Base-by-base conservation (phyloP, 2,113 vertebrate species). In the Drymodes brunneopygia region DNA sequence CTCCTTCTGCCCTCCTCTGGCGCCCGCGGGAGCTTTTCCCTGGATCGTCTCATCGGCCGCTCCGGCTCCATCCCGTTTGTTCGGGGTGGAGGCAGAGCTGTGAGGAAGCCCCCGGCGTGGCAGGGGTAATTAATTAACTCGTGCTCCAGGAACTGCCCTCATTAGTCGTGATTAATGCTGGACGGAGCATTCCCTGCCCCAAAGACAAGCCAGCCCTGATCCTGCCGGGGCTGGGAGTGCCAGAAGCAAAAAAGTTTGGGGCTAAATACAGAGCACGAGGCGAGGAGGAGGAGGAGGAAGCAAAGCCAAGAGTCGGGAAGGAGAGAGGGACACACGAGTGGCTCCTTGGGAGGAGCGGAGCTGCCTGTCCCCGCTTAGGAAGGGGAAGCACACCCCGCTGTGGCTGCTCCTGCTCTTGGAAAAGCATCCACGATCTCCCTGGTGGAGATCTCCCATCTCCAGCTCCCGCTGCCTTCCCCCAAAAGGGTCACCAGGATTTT, bases 1-100 rank as follows among this genome's bases (percentile, higher is more conserved):
- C 62, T 94, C 84, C 70, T 82, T 24, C 90, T 96, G 90, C 94
- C 85, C 94, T 94, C 95, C 95, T 96, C 92, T 22, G 66, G 88
- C 64, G 24, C 4, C 83, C 12, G 1, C 19, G 67, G 56, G 71
- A 96, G 86, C 27, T 73, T 95, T 88, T 33, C n/a, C 80, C 60
- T 18, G 60, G 29, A n/a, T 88, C 23, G 0, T 56, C 79, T 31
- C 90, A 15, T 35, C 16, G 0, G 6, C 35, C 11, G 65, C 3
- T 5, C 45, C 0, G 1, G 40, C 20, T 45, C 8, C 78, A 51
- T 21, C 36, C 83, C 21, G 9, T 51, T 31, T 3, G 47, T 28
- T 92, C 65, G 11, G 5, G 3, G 4, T 12, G 71, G 81, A 67
- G 31, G 50, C 48, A 72, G 57, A 44, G 18, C 72, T 73, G 53